A percentile compares a stretch with the other conserved stretches of the same genome.
phyloP scores from a whole-genome alignment of 2,113 vertebrate genomes.

The Megaleporinus macrocephalus region DNA sequence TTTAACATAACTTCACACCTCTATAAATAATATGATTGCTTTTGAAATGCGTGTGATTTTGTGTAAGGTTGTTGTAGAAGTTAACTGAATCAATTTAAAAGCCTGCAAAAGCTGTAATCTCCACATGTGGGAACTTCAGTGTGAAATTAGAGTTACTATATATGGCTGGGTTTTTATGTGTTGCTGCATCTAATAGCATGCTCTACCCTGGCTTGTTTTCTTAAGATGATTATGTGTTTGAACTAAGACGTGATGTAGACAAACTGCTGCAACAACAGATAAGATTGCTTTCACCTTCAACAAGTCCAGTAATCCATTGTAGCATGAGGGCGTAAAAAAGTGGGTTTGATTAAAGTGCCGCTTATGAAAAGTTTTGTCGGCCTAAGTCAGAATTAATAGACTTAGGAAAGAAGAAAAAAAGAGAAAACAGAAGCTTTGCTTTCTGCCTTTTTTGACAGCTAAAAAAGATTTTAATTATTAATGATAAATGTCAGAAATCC shows the following conservation, averaged over 20 bases:
- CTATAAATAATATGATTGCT: no score
- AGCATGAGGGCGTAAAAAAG: neutral
- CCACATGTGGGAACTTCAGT: neutral
- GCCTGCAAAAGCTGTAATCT: no score
- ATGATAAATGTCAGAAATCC: no score
- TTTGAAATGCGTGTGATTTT: no score
- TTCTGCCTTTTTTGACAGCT: neutral
- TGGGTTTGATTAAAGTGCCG: neutral
- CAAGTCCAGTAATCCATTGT: conserved; percentile 40
- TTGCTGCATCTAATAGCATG: neutral
- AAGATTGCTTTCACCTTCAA: conserved; percentile 56
- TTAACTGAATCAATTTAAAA: no score
- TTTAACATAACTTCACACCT: no score
- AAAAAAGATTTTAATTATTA: no score
- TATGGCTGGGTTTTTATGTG: neutral
- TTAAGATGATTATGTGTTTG: conserved; percentile 26
- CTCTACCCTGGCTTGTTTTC: conserved; percentile 8
- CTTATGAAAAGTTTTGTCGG: conserved; percentile 6
- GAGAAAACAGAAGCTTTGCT: neutral
- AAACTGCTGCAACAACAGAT: conserved; percentile 38
- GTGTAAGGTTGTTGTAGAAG: no score
- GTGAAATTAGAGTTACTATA: neutral
- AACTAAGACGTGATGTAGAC: conserved; percentile 18
- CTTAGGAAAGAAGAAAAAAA: neutral
- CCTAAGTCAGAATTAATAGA: neutral